phyloP scores from a whole-genome alignment of 2,888 invertebrate species.

The Hemistola chrysoprasaria region DNA sequence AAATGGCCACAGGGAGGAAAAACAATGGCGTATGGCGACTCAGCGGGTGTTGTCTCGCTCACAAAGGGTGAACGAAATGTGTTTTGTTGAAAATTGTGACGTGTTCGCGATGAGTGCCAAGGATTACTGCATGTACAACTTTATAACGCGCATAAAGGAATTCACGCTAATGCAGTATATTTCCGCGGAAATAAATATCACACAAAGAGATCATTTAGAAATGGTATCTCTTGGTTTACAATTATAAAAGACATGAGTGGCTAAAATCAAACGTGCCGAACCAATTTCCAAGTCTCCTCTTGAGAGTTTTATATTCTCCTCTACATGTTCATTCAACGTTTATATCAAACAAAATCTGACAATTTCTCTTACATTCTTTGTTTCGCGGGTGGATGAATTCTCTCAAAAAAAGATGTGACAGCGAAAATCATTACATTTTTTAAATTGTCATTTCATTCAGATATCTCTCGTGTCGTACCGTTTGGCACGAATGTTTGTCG shows the following conservation, averaged over 20 bases:
- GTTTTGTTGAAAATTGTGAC: slow-evolving; percentile 50
- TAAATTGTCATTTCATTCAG: slow-evolving; percentile 35
- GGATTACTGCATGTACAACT: slow-evolving; percentile 23
- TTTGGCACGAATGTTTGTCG: slow-evolving; percentile 26
- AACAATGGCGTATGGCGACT: slow-evolving; percentile 50
- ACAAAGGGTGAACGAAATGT: slow-evolving; percentile 62
- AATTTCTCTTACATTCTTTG: slow-evolving; percentile 60
- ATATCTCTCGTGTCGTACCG: slow-evolving; percentile 26
- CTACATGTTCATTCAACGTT: too few species aligned
- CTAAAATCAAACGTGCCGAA: too few species aligned
- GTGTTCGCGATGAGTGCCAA: slow-evolving; percentile 38
- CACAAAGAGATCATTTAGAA: slow-evolving; percentile 16
- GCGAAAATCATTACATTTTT: slow-evolving; percentile 44
- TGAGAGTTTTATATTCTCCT: too few species aligned
- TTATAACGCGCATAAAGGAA: slow-evolving; percentile 20
- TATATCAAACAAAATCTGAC: slow-evolving; percentile 47
- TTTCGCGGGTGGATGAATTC: slow-evolving; percentile 52
- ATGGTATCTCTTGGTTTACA: slow-evolving; percentile 5
- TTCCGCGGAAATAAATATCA: slow-evolving; percentile 16
- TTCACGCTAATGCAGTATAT: slow-evolving; percentile 15
- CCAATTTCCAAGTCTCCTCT: too few species aligned
- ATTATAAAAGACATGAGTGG: too few species aligned
- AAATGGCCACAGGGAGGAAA: slow-evolving; percentile 52
- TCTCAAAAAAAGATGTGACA: slow-evolving; percentile 45
- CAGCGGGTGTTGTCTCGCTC: slow-evolving; percentile 48